phyloP scores from a whole-genome alignment of 2,113 vertebrate species.

The Cynopterus brachyotis region DNA sequence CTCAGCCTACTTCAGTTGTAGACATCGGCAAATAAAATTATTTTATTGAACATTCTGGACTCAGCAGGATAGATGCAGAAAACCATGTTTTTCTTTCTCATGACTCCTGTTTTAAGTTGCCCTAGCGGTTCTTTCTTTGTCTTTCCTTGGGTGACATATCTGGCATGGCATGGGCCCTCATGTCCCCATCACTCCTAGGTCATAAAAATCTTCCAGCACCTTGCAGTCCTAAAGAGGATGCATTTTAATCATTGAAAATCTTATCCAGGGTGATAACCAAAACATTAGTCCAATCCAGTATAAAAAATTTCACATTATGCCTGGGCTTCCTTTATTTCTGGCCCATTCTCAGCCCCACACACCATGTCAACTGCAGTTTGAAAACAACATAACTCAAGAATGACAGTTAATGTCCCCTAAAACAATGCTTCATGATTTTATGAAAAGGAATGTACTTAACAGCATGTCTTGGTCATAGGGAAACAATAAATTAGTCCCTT shows the following conservation, averaged over 20 bases:
- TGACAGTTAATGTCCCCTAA: neutral
- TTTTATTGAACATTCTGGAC: neutral
- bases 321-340: neutral
- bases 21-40: neutral
- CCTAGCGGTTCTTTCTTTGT: neutral
- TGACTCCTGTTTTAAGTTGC: neutral
- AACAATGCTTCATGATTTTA: neutral
- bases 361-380: accelerated
- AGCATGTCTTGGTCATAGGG: neutral
- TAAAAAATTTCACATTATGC: neutral
- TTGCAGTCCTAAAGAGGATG: neutral
- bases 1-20: neutral
- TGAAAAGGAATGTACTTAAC: neutral
- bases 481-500: neutral
- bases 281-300: neutral
- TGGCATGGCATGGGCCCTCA: neutral
- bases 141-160: neutral
- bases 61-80: neutral
- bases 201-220: neutral
- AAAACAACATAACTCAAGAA: neutral
- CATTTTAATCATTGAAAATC: neutral
- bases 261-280: neutral
- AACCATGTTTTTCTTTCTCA: neutral
- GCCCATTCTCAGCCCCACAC: neutral
- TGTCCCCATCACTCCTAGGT: neutral